phyloP scores from a whole-genome alignment of 2,113 vertebrate species.

The Ophthalmolycus amberensis region DNA sequence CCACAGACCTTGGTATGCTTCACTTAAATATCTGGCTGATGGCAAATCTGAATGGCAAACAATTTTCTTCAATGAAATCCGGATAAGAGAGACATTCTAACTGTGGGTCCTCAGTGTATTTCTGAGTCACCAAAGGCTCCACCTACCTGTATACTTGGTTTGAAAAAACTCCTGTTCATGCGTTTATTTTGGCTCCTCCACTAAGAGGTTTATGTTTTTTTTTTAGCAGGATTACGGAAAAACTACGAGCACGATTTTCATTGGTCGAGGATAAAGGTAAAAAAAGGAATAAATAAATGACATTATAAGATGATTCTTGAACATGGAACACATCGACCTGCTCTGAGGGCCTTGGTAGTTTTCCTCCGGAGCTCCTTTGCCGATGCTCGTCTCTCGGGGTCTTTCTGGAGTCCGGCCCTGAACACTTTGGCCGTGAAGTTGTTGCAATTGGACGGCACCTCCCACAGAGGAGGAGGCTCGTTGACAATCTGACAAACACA shows the following conservation, averaged over 20 bases:
- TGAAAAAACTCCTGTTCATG: too few relatives aligned
- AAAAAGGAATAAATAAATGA: not conserved
- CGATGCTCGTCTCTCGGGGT: constrained; percentile 86
- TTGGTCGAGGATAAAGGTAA: not conserved
- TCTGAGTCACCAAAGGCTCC: not conserved
- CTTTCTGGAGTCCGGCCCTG: constrained; percentile 90
- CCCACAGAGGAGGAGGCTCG: constrained; percentile 91
- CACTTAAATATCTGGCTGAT: not conserved
- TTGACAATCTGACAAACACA: constrained; percentile 87
- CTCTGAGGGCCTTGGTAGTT: constrained; percentile 85
- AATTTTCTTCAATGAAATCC: not conserved
- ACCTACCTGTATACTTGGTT: not conserved
- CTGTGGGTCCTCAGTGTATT: not conserved
- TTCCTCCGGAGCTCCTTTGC: constrained; percentile 84
- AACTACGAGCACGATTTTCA: not conserved
- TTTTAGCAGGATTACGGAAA: not conserved
- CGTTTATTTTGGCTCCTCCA: not conserved
- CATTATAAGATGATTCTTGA: not conserved
- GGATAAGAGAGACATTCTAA: too few relatives aligned
- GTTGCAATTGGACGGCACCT: constrained; percentile 91
- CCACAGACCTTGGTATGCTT: not conserved
- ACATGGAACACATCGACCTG: constrained; percentile 75
- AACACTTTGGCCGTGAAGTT: constrained; percentile 90
- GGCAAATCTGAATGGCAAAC: not conserved
- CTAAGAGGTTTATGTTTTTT: not conserved